phyloP scores from a whole-genome alignment of 35 echinoderm and acorn worm genomes.

The Stichopus chloronotus region DNA sequence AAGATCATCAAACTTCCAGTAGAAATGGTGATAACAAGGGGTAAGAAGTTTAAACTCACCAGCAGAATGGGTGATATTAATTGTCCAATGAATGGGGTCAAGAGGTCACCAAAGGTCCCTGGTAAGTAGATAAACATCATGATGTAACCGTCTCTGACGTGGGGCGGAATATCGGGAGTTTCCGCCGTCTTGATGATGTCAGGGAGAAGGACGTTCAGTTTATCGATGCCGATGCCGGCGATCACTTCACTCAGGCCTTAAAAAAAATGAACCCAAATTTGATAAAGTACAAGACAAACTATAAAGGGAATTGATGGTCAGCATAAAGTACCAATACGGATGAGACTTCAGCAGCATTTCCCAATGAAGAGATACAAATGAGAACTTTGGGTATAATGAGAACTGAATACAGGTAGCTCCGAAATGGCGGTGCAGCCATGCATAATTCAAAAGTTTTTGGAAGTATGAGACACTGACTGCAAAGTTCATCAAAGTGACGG shows the following conservation, averaged over 20 bases:
- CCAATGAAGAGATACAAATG: too few relatives aligned
- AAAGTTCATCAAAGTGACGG: too few relatives aligned
- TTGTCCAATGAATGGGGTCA: conserved; percentile 74
- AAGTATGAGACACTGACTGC: too few relatives aligned
- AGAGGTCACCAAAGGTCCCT: conserved; percentile 88
- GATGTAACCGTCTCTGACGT: conserved; percentile 96
- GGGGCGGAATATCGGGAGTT: conserved; percentile 83
- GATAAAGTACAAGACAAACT: background rate
- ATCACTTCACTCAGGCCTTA: conserved; percentile 96
- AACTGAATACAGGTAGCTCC: too few relatives aligned
- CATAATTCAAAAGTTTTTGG: too few relatives aligned
- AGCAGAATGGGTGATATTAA: conserved; percentile 85
- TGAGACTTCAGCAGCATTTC: too few relatives aligned
- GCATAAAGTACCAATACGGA: too few relatives aligned
- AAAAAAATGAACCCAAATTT: background rate
- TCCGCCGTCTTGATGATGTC: conserved; percentile 98
- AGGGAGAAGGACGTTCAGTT: conserved; percentile 86
- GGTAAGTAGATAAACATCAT: conserved; percentile 99
- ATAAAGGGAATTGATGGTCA: too few relatives aligned
- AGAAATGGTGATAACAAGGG: too few relatives aligned
- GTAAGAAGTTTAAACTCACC: conserved; percentile 52
- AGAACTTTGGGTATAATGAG: too few relatives aligned
- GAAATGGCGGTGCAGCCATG: too few relatives aligned
- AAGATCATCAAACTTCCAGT: too few relatives aligned
- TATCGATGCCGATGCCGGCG: conserved; percentile 90